Percentiles rank a stretch among this genome's conserved stretches.
These are phyloP conservation scores for Arctopsyche grandis DNA, from an alignment of 1,140 invertebrate genomes.

Conservation along the genomic window DNA sequence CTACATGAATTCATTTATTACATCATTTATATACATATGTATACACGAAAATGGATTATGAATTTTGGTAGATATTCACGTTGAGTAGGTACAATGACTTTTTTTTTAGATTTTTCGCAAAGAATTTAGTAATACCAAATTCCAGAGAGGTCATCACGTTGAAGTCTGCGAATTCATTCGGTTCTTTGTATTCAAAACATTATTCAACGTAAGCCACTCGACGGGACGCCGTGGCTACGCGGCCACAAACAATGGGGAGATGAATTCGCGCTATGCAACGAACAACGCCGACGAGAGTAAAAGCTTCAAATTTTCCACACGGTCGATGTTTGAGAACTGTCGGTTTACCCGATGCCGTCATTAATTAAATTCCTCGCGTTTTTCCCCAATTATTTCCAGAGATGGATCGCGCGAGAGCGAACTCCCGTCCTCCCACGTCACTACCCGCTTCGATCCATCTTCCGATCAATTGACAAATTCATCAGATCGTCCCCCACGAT, in stretches of 20 bases:
- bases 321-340: constrained; percentile 22
- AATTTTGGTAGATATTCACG: no score
- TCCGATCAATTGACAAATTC: constrained; percentile 3
- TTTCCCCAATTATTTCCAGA: constrained; percentile 34
- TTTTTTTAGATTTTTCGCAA: no score
- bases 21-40: no score
- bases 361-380: constrained; percentile 41
- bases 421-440: background rate
- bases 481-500: background rate
- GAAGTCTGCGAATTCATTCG: no score
- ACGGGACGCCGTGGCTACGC: no score
- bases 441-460: background rate
- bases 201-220: no score
- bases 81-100: no score
- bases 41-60: no score
- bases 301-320: constrained; percentile 8
- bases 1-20: no score
- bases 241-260: background rate
- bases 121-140: background rate
- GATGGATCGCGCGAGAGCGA: background rate
- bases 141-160: no score
- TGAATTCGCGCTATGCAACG: constrained; percentile 14
- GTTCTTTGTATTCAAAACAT: background rate
- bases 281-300: no score
- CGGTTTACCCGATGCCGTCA: background rate